Evolutionary conservation across 2,797 vertebrate species (phyloP).

Genomic region (Rhinoraja longicauda): DNA sequence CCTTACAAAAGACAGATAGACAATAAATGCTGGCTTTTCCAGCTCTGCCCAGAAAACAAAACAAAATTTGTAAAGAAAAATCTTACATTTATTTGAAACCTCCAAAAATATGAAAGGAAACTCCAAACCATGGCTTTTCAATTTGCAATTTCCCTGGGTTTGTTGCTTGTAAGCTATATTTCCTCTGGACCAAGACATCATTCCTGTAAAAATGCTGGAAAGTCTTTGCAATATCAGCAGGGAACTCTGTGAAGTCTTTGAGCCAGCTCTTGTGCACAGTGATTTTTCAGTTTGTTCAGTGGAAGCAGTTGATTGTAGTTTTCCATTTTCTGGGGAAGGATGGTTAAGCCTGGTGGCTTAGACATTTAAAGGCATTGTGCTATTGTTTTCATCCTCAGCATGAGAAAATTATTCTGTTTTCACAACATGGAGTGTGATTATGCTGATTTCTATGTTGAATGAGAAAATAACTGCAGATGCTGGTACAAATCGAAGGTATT

Average conservation of each 20-base stretch:
- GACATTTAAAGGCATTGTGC: no score
- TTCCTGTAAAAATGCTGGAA: background rate
- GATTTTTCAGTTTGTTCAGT: background rate
- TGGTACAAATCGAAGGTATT: no score
- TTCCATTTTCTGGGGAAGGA: background rate
- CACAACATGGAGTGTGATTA: no score
- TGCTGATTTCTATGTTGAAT: no score
- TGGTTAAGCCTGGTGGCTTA: background rate
- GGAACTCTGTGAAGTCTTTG: background rate
- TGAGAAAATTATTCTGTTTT: no score
- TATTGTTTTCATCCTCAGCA: no score
- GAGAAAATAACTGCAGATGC: no score
- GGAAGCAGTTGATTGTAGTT: background rate
- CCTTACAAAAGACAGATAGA: no score
- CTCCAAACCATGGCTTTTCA: background rate
- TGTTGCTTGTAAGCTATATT: background rate
- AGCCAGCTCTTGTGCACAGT: background rate
- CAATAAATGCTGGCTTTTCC: no score
- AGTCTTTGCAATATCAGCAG: background rate
- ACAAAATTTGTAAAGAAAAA: no score
- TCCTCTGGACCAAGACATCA: background rate
- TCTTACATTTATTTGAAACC: background rate
- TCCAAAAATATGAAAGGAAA: background rate
- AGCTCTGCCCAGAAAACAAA: no score
- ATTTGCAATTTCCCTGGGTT: background rate